Conservation (phyloP, 2,113 vertebrate genomes). For the Hydrolagus affinis region DNA sequence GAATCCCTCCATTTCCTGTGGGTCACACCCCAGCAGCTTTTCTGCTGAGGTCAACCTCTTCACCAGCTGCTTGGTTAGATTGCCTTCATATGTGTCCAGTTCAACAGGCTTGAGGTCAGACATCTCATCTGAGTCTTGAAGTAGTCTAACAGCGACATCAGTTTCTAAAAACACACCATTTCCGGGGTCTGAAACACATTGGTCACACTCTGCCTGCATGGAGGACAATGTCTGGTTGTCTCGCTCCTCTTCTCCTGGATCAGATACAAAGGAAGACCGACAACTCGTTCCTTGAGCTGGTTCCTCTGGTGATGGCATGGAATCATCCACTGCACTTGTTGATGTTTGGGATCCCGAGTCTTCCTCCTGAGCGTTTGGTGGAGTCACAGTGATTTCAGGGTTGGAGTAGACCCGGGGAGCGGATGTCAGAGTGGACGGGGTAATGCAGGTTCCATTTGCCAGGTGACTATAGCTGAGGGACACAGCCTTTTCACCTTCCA, state of each 20-base stretch:
- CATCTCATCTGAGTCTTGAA: conserved; percentile 61
- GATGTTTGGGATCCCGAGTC: conserved; percentile 41
- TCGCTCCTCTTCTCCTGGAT: background rate
- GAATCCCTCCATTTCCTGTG: conserved; percentile 47
- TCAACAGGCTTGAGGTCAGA: conserved; percentile 89
- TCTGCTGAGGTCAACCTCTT: conserved; percentile 82
- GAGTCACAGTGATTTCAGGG: conserved; percentile 71
- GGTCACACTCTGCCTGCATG: conserved; percentile 39
- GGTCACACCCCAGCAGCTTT: conserved; percentile 44
- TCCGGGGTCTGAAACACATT: conserved; percentile 42
- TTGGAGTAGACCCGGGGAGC: conserved; percentile 52
- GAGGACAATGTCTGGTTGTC: background rate
- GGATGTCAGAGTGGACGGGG: conserved; percentile 39
- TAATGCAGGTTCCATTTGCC: conserved; percentile 50
- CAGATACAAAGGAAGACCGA: background rate
- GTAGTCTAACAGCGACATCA: conserved; percentile 51
- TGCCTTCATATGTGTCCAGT: conserved; percentile 82
- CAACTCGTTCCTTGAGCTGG: conserved; percentile 27
- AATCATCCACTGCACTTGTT: conserved; percentile 37
- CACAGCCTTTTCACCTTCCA: conserved; percentile 62
- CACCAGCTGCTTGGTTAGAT: conserved; percentile 86
- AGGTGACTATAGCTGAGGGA: conserved; percentile 81
- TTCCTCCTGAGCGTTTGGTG: conserved; percentile 52
- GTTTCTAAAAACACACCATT: conserved; percentile 59
- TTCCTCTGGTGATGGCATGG: conserved; percentile 39